phyloP scores from a whole-genome alignment of 1,140 invertebrate species.

The Temnothorax longispinosus region DNA sequence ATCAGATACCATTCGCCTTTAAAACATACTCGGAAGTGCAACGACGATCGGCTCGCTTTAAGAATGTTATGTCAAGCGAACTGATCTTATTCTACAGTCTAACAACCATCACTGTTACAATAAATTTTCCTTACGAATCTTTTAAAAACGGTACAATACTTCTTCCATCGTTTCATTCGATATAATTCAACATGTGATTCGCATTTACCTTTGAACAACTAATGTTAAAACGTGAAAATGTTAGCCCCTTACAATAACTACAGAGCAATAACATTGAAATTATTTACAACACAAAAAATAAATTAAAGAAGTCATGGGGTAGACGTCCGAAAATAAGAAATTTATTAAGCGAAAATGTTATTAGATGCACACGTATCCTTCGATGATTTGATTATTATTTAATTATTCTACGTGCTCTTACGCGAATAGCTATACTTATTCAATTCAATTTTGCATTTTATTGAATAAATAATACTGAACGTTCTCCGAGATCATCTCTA shows the following conservation, averaged over 20 bases:
- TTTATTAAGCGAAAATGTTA: neutral
- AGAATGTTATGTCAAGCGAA: neutral
- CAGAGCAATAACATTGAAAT: neutral
- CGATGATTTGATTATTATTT: constrained; percentile 3
- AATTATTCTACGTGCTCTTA: neutral
- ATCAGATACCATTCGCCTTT: neutral
- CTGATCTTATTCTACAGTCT: constrained; percentile 15
- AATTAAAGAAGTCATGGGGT: neutral
- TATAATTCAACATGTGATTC: constrained; percentile 8
- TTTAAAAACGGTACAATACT: neutral
- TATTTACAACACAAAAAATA: constrained; percentile 24
- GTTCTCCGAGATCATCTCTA: constrained; percentile 6
- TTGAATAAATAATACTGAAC: constrained; percentile 37
- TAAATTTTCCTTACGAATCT: constrained; percentile 27
- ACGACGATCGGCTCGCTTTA: neutral
- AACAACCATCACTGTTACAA: constrained; percentile 37
- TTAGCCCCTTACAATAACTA: neutral
- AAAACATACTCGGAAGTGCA: neutral
- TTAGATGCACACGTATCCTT: neutral
- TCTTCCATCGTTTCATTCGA: neutral
- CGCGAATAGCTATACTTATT: neutral
- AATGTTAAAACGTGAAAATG: constrained; percentile 12
- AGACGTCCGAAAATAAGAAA: neutral
- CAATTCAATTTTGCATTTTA: constrained; percentile 29
- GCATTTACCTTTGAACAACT: constrained; percentile 7